phyloP scores from a whole-genome alignment of 2,888 invertebrate genomes.

The Lithophane ornitopus region DNA sequence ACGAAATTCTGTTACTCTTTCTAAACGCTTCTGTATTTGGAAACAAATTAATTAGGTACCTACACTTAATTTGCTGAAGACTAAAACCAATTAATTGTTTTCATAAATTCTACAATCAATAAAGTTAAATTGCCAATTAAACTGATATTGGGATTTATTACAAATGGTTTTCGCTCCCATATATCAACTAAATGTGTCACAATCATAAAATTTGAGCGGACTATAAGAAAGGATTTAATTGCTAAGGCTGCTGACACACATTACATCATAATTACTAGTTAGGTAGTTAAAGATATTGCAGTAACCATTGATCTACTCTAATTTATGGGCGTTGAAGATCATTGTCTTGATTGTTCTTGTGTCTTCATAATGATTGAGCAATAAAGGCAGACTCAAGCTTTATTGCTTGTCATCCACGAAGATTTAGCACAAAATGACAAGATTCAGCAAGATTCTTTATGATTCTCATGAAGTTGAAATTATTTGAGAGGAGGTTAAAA shows the following conservation, averaged over 20 bases:
- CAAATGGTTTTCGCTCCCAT: slow-evolving; percentile 35
- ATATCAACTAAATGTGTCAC: slow-evolving; percentile 26
- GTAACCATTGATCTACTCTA: slow-evolving; percentile 33
- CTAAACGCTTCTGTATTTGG: not conserved
- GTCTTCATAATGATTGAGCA: slow-evolving; percentile 25
- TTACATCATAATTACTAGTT: slow-evolving; percentile 41
- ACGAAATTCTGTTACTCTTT: too few relatives aligned
- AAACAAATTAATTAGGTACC: not conserved
- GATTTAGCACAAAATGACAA: slow-evolving; percentile 8
- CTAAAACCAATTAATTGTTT: slow-evolving; percentile 25
- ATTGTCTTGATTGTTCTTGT: slow-evolving; percentile 24
- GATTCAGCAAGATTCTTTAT: slow-evolving; percentile 1
- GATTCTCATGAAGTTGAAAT: slow-evolving; percentile 17
- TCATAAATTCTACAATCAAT: slow-evolving; percentile 39
- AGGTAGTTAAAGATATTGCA: slow-evolving; percentile 26
- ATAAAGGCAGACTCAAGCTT: slow-evolving; percentile 2
- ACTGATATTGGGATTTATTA: slow-evolving; percentile 40
- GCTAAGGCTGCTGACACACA: slow-evolving; percentile 31
- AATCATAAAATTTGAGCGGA: slow-evolving; percentile 22
- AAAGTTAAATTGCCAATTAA: slow-evolving; percentile 45
- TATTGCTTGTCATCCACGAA: not conserved
- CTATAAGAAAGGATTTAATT: slow-evolving; percentile 32
- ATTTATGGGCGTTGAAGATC: slow-evolving; percentile 28
- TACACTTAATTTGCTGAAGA: not conserved
- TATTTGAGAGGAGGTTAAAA: slow-evolving; percentile 13